These are phyloP conservation scores for Picus viridis DNA, from an alignment of 2,797 vertebrate genomes.

Conservation along the genomic window DNA sequence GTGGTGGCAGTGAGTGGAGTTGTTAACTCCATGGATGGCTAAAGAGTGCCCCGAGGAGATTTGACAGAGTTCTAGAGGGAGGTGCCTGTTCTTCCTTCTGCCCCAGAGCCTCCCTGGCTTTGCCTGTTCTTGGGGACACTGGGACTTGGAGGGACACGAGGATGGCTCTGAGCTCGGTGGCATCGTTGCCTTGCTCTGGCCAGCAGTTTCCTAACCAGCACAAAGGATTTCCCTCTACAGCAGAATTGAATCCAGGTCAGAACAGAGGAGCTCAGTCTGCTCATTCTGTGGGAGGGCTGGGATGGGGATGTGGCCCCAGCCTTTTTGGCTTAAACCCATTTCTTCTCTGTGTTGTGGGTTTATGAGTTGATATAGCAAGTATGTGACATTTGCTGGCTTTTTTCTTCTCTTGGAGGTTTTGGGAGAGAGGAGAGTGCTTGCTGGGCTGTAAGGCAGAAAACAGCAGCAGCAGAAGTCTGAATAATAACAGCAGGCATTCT, in stretches of 20 bases:
- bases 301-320: constrained; percentile 50
- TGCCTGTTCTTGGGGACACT: constrained; percentile 16
- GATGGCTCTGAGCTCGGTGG: neutral
- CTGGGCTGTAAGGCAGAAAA: constrained; percentile 38
- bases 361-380: constrained; percentile 71
- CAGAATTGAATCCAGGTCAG: constrained; percentile 57
- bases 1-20: neutral
- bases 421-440: neutral
- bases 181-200: constrained; percentile 40
- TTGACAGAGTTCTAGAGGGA: neutral
- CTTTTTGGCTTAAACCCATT: constrained; percentile 54
- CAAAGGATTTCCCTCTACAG: constrained; percentile 47
- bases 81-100: neutral
- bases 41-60: neutral
- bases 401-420: constrained; percentile 45
- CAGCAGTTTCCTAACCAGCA: constrained; percentile 31
- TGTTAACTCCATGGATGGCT: neutral
- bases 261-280: constrained; percentile 63
- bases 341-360: constrained; percentile 70
- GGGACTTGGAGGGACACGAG: neutral
- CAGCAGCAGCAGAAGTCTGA: neutral
- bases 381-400: constrained; percentile 70
- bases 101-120: neutral
- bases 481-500: neutral
- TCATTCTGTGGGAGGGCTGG: constrained; percentile 41